These are phyloP conservation scores for Brienomyrus brachyistius DNA, from an alignment of 2,113 vertebrate species.

Conservation along the genomic window DNA sequence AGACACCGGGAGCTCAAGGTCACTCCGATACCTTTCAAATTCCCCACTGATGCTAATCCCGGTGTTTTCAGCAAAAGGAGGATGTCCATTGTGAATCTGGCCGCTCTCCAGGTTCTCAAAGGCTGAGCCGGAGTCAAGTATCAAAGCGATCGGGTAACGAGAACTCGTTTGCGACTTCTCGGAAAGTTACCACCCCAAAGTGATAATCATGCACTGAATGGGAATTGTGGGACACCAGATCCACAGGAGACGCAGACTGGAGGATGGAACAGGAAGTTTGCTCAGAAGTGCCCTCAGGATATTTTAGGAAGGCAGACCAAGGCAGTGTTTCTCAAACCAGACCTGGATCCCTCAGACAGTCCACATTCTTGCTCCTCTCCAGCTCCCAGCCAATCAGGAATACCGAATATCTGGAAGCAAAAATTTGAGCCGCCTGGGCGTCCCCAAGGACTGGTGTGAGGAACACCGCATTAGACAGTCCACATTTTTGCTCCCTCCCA, in stretches of 20 bases:
- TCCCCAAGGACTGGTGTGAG: no score
- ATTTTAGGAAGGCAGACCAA: neutral
- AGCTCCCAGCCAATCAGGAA: neutral
- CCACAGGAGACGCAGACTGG: neutral
- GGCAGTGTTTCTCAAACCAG: neutral
- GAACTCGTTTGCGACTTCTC: conserved; percentile 29
- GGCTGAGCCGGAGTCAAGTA: conserved; percentile 27
- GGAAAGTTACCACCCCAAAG: conserved; percentile 19
- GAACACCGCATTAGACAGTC: no score
- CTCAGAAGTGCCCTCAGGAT: neutral
- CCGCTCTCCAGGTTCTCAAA: conserved; percentile 26
- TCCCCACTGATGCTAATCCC: conserved; percentile 10
- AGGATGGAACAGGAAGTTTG: neutral
- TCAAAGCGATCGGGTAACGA: conserved; percentile 21
- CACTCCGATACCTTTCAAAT: conserved; percentile 35
- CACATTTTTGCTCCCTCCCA: neutral
- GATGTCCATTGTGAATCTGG: conserved; percentile 32
- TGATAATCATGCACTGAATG: conserved; percentile 19
- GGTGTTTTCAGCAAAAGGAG: neutral
- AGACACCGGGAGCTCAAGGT: conserved; percentile 31
- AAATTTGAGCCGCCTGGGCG: neutral
- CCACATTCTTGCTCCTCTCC: neutral
- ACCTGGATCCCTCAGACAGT: neutral
- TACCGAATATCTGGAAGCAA: neutral
- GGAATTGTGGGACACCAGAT: neutral